Conservation (phyloP, 2,113 vertebrate genomes). For the Ceuthmochares aereus region DNA sequence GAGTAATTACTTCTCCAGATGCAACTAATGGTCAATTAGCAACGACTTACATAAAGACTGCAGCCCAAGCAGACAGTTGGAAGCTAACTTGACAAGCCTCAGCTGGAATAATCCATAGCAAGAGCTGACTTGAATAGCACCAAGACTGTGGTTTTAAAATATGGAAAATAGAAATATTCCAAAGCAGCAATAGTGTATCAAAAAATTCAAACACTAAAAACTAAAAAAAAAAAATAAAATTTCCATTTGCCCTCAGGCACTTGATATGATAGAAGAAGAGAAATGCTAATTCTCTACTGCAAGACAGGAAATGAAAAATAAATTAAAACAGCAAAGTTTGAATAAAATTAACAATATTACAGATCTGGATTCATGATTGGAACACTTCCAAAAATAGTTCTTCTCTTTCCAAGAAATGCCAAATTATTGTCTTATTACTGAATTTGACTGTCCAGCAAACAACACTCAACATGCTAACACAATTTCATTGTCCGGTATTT, state of each 20-base stretch:
- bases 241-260: neutral
- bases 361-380: neutral
- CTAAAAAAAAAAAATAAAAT: neutral
- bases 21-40: slow-evolving; percentile 40
- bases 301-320: neutral
- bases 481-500: neutral
- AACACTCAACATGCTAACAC: neutral
- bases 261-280: neutral
- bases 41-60: neutral
- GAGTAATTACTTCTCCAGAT: slow-evolving; percentile 51
- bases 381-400: neutral
- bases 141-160: neutral
- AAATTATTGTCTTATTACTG: neutral
- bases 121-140: neutral
- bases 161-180: neutral
- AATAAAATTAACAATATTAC: neutral
- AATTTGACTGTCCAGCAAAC: neutral
- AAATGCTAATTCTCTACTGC: neutral
- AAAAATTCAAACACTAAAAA: neutral
- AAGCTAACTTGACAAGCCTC: neutral
- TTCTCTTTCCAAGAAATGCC: neutral
- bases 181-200: neutral
- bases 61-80: neutral
- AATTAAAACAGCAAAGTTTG: neutral
- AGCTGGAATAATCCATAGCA: neutral